Percentiles rank a stretch among this genome's conserved stretches.
These are phyloP conservation scores for Nicator chloris DNA, from an alignment of 2,113 vertebrate genomes.

Conservation along the genomic window DNA sequence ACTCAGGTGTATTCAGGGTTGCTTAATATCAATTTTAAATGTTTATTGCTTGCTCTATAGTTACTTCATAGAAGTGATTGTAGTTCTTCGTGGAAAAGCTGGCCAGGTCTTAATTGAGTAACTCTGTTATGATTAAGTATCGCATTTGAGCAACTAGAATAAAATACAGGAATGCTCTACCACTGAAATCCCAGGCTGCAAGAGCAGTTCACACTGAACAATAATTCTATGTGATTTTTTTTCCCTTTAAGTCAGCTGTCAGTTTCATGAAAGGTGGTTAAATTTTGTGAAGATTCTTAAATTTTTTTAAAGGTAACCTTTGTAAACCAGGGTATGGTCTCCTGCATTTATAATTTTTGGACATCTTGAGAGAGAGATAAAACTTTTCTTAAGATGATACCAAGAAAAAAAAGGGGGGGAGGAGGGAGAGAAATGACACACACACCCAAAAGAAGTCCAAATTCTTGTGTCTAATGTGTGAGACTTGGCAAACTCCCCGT, in stretches of 20 bases:
- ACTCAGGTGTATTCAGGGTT: background rate
- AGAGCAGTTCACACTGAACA: background rate
- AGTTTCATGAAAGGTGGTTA: background rate
- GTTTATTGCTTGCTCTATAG: background rate
- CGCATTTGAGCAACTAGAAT: background rate
- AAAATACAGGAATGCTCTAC: background rate
- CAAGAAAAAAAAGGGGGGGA: rapidly evolving
- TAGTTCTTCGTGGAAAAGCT: background rate
- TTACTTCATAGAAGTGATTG: background rate
- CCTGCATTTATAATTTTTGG: background rate
- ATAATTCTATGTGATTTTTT: background rate
- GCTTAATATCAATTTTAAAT: background rate
- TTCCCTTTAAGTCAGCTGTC: background rate
- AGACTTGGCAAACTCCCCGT: background rate
- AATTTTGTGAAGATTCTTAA: background rate
- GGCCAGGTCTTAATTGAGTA: background rate
- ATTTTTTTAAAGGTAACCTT: rapidly evolving
- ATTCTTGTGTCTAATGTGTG: background rate
- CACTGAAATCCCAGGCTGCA: background rate
- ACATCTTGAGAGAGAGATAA: background rate
- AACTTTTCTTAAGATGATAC: background rate
- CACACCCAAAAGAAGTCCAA: background rate
- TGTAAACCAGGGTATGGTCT: background rate
- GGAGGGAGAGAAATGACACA: background rate
- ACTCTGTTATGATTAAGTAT: background rate